A percentile compares a stretch with the other conserved stretches of the same genome.
These are phyloP conservation scores for Ophraella communa DNA, from an alignment of 2,888 invertebrate genomes.

Conservation along the genomic window DNA sequence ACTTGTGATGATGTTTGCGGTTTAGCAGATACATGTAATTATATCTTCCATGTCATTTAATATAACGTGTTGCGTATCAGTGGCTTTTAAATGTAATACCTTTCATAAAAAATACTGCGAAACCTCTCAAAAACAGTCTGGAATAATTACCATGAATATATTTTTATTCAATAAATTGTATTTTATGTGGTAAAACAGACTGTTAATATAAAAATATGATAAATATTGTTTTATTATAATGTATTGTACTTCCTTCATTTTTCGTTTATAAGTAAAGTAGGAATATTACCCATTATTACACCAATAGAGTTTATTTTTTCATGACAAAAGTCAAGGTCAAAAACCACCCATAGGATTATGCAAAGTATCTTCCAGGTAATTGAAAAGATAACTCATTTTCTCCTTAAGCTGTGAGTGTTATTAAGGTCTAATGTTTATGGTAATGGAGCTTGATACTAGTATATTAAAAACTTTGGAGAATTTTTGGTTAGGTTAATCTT, in stretches of 20 bases:
- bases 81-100: neutral
- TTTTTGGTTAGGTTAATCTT: constrained; percentile 27
- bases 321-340: constrained; percentile 8
- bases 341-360: constrained; percentile 8
- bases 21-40: neutral
- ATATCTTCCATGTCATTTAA: neutral
- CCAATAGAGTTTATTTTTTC: neutral
- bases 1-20: too few relatives aligned
- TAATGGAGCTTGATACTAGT: constrained; percentile 23
- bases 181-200: too few relatives aligned
- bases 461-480: constrained; percentile 21
- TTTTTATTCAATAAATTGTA: too few relatives aligned
- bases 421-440: constrained; percentile 14
- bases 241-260: too few relatives aligned
- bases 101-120: neutral
- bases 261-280: neutral
- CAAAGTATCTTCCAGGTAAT: constrained; percentile 16
- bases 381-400: constrained; percentile 16
- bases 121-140: too few relatives aligned
- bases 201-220: too few relatives aligned
- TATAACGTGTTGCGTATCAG: neutral
- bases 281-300: too few relatives aligned
- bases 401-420: constrained; percentile 7
- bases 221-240: too few relatives aligned
- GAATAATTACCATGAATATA: too few relatives aligned